phyloP scores from a whole-genome alignment of 2,797 vertebrate genomes.

The Anguilla marmorata region DNA sequence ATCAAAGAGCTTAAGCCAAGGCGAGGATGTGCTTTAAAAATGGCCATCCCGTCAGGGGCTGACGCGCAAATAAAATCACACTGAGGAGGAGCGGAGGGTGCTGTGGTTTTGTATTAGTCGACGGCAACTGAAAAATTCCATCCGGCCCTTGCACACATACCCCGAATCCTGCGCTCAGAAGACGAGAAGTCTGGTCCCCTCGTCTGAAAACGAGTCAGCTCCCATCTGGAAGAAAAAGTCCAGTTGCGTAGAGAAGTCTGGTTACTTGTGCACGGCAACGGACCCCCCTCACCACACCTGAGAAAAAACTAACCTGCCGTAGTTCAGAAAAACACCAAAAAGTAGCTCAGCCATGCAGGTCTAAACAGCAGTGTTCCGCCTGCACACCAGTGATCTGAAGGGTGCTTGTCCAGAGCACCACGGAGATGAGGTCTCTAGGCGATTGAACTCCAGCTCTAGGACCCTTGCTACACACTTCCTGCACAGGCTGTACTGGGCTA shows the following conservation, averaged over 20 bases:
- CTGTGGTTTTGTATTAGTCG: background rate
- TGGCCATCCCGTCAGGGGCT: background rate
- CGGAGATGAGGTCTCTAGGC: background rate
- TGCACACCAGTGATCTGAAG: background rate
- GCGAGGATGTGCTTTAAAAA: background rate
- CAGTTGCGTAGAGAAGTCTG: background rate
- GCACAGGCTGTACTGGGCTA: background rate
- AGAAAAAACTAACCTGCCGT: background rate
- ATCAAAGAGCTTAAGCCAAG: background rate
- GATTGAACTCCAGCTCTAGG: background rate
- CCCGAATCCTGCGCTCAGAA: too few relatives aligned
- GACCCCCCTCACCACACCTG: background rate
- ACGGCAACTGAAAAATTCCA: background rate
- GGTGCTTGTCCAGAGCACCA: background rate
- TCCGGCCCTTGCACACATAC: background rate
- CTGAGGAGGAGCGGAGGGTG: background rate
- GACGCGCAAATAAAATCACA: background rate
- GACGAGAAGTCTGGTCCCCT: background rate
- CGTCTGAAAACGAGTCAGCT: background rate
- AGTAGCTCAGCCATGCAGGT: background rate
- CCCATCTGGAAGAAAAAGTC: background rate
- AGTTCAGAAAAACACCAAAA: background rate
- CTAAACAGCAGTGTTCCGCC: background rate
- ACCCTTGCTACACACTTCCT: background rate
- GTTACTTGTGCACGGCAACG: background rate